Percentiles rank a stretch among this genome's conserved stretches.
phyloP scores from a whole-genome alignment of 2,113 vertebrate species.

The Pachycephala philippinensis region DNA sequence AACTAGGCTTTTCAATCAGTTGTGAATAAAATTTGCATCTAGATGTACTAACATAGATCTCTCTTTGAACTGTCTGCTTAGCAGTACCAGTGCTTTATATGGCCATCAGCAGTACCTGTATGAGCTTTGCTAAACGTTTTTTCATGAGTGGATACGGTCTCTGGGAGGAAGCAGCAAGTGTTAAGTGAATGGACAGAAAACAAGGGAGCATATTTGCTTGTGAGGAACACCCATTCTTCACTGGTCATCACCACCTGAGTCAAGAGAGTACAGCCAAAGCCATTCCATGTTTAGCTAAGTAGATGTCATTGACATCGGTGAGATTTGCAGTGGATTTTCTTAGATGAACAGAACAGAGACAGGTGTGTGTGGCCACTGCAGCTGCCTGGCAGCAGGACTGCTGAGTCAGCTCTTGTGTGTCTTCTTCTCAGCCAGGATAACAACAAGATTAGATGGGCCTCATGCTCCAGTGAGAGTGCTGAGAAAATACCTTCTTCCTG shows the following conservation, averaged over 20 bases:
- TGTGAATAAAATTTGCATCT: background rate
- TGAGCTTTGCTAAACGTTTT: background rate
- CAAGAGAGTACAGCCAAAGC: background rate
- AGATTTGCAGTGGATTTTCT: background rate
- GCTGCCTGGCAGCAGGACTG: background rate
- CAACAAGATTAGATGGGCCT: background rate
- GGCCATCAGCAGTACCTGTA: background rate
- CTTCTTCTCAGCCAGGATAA: background rate
- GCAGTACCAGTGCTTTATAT: background rate
- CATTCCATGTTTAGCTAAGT: background rate
- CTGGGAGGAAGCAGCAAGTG: background rate
- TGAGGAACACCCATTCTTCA: background rate
- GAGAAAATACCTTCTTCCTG: background rate
- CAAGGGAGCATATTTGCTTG: background rate
- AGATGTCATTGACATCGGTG: fast-evolving
- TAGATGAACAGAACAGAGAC: background rate
- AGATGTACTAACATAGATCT: background rate
- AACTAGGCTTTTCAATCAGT: background rate
- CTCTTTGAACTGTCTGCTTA: background rate
- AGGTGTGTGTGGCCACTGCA: background rate
- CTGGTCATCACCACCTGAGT: background rate
- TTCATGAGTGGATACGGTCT: background rate
- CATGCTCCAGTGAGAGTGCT: background rate
- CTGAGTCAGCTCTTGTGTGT: background rate
- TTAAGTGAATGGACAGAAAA: background rate